Base-by-base conservation (phyloP, 2,888 invertebrate species). In the Platerodrilus igneus region DNA sequence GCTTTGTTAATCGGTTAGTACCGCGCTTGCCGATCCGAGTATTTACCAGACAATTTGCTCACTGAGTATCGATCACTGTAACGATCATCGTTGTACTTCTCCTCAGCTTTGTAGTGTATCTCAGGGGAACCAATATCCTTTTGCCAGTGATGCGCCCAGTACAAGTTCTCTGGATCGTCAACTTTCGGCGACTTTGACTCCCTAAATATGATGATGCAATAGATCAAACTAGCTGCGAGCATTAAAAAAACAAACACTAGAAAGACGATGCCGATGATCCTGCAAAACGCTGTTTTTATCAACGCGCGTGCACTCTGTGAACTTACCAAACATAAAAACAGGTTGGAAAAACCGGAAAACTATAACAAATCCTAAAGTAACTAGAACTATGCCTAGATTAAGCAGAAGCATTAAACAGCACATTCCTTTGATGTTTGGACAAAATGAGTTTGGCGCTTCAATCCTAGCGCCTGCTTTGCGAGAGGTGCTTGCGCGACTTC, bases 81-180 rank as follows among this genome's bases (percentile, higher is more conserved):
- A 40, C 76, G 71, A 59, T 85, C 81, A n/a, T 77, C 77, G 36
- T 76, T 74, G 49, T 76, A 78, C 60, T 86, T 86, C 42, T 82
- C 82, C 55, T 79, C 79, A 8, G 79, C 73, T 59, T 79, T 80
- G 67, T 87, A 87, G 62, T 86, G 85, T 36, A 87, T 86, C 62
- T 88, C 87, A 2, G 83, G 80, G 35, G 76, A 73, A 1, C 87
- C 87, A 30, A 89, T 85, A 33, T 84, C 86, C 60, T 88, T 89
- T 50, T 87, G 87, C 90, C 90, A 91, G 62, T 90, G 88, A 55
- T 86, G 83, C 1, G 89, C 90, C 91, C 91, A 91, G 65, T 90
- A 89, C 56, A 89, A 76, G 62, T 90, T 88, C 59, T 87, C 86
- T 1, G 85, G 85, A 60, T 86, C 79, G 11, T 81, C 74, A 54